phyloP scores from a whole-genome alignment of 2,888 invertebrate species.

The Eupithecia dodoneata region DNA sequence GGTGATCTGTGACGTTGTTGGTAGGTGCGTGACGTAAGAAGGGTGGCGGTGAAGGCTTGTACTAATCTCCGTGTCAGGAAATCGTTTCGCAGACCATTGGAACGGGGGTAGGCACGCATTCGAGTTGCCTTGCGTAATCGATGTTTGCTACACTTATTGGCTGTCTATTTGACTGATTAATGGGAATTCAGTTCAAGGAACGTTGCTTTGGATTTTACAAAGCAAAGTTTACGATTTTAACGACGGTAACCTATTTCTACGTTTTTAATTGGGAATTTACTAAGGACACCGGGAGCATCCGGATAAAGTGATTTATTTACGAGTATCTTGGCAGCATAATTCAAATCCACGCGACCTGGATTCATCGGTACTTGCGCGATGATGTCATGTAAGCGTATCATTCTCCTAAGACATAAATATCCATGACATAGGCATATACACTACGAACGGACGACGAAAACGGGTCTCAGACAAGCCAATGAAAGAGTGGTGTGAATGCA shows the following conservation, averaged over 20 bases:
- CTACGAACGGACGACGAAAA: too few species aligned
- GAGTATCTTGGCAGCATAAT: too few species aligned
- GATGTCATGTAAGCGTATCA: background rate
- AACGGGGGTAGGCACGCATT: conserved; percentile 80
- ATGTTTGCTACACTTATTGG: conserved; percentile 69
- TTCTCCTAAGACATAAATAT: too few species aligned
- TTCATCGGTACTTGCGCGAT: background rate
- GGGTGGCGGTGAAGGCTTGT: conserved; percentile 83
- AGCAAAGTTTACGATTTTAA: background rate
- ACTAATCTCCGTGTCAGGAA: conserved; percentile 85
- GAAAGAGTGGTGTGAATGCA: too few species aligned
- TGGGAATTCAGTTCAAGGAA: conserved; percentile 38
- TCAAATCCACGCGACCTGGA: too few species aligned
- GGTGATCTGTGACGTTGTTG: conserved; percentile 67
- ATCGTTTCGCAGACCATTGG: conserved; percentile 84
- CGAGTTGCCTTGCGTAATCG: conserved; percentile 77
- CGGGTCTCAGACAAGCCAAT: too few species aligned
- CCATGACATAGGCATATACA: too few species aligned
- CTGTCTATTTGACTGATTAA: conserved; percentile 59
- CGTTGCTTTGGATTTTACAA: conserved; percentile 7
- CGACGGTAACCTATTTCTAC: background rate
- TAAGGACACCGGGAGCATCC: background rate
- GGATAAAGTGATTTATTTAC: background rate
- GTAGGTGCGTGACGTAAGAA: conserved; percentile 82
- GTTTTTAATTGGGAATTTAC: background rate